Percentiles rank a stretch among this genome's conserved stretches.
phyloP scores from a whole-genome alignment of 1,140 invertebrate species.

The Drosophila pallidifrons region DNA sequence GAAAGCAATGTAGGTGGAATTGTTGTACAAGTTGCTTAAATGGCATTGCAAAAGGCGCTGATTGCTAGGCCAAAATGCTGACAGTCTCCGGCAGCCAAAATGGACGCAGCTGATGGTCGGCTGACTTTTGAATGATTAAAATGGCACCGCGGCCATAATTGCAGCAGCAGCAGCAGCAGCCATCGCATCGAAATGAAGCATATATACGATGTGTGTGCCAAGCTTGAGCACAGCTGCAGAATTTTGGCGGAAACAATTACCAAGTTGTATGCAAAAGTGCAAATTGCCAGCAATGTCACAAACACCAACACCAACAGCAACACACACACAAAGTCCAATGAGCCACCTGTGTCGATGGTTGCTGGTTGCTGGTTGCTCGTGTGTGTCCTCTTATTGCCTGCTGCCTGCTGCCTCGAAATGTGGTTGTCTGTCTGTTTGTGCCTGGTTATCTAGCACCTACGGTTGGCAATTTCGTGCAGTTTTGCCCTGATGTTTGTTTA shows the following conservation, averaged over 20 bases:
- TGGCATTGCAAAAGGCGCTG: conserved; percentile 36
- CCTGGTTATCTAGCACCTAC: conserved; percentile 36
- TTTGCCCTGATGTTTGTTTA: conserved; percentile 80
- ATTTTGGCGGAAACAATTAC: conserved; percentile 78
- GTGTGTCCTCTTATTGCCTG: conserved; percentile 16
- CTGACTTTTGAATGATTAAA: conserved; percentile 77
- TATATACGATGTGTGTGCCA: too few species aligned
- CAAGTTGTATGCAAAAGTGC: conserved; percentile 79
- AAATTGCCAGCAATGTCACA: conserved; percentile 64
- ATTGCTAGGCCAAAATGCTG: conserved; percentile 1
- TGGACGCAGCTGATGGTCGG: conserved; percentile 46
- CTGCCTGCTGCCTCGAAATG: too few species aligned
- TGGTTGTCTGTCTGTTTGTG: conserved; percentile 1
- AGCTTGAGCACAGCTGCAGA: conserved; percentile 49
- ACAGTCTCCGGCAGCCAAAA: conserved; percentile 7
- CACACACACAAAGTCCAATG: conserved; percentile 11
- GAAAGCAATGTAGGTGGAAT: conserved; percentile 56
- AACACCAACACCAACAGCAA: neutral
- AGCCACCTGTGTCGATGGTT: conserved; percentile 31
- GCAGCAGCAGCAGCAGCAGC: conserved; percentile 6
- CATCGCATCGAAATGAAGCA: neutral
- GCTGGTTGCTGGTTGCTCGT: conserved; percentile 23
- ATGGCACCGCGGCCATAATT: conserved; percentile 41
- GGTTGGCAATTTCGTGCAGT: conserved; percentile 75
- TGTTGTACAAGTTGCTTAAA: conserved; percentile 49